These are phyloP conservation scores for Parnassius apollo DNA, from an alignment of 2,888 invertebrate species.

Conservation along the genomic window DNA sequence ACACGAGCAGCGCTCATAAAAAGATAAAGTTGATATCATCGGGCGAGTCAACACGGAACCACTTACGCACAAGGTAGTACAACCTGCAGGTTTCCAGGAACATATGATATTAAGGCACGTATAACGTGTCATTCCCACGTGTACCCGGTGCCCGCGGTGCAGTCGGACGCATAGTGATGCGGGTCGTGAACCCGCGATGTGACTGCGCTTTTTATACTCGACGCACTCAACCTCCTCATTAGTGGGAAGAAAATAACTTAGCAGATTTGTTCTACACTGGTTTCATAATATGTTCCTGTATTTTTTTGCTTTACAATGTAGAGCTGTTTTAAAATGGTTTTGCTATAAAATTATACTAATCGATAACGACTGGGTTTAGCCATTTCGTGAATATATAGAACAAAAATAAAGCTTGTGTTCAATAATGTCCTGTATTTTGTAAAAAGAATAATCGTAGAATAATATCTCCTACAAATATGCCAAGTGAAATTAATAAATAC, in stretches of 20 bases:
- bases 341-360: no score
- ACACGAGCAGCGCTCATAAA: neutral
- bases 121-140: constrained; percentile 15
- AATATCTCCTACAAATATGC: no score
- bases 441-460: no score
- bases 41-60: neutral
- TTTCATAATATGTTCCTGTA: no score
- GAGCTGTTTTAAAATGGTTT: no score
- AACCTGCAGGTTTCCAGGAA: constrained; percentile 7
- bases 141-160: constrained; percentile 4
- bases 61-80: constrained; percentile 4
- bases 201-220: constrained; percentile 17
- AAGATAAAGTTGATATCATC: constrained; percentile 5
- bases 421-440: no score
- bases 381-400: no score
- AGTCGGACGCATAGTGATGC: constrained; percentile 9
- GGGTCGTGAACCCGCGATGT: constrained; percentile 23
- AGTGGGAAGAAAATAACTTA: constrained; percentile 3
- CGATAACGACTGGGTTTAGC: no score
- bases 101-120: constrained; percentile 2
- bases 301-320: no score
- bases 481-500: no score
- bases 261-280: no score
- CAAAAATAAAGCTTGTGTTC: no score
- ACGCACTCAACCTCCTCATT: constrained; percentile 10